phyloP scores from a whole-genome alignment of 2,888 invertebrate species.

The Gryllus longicercus region DNA sequence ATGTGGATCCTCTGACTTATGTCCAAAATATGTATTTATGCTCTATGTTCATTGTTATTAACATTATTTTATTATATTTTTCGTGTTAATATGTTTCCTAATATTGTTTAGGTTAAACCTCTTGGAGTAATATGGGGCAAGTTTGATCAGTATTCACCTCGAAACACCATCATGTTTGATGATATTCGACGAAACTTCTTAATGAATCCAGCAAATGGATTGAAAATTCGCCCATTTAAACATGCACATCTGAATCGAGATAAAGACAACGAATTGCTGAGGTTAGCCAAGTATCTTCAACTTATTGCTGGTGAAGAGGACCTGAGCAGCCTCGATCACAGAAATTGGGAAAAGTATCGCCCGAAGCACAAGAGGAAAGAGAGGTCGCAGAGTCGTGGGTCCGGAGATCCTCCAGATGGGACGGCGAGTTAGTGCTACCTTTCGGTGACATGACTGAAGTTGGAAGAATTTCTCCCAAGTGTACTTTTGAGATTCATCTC shows the following conservation, averaged over 20 bases:
- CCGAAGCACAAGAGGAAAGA: conserved; percentile 46
- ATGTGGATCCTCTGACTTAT: too few relatives aligned
- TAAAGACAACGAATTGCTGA: conserved; percentile 77
- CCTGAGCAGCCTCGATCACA: conserved; percentile 80
- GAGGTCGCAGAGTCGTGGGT: not conserved
- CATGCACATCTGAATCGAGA: conserved; percentile 85
- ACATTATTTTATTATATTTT: not conserved
- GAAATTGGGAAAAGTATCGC: conserved; percentile 83
- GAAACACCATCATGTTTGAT: conserved; percentile 98
- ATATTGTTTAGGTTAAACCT: conserved; percentile 72
- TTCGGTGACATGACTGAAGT: conserved; percentile 27
- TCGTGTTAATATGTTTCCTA: conserved; percentile 29
- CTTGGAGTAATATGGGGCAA: conserved; percentile 96
- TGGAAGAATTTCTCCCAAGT: too few relatives aligned
- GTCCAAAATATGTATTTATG: too few relatives aligned
- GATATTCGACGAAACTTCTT: conserved; percentile 93
- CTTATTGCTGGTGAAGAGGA: conserved; percentile 79
- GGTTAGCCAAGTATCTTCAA: conserved; percentile 75
- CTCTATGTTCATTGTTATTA: not conserved
- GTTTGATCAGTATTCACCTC: conserved; percentile 78
- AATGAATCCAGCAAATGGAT: conserved; percentile 93
- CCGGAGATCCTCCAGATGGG: not conserved
- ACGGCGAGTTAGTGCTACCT: not conserved
- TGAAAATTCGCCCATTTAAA: conserved; percentile 84
- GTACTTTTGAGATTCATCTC: too few relatives aligned